Evolutionary conservation across 2,797 vertebrate species (phyloP).

Genomic region (Anableps anableps): DNA sequence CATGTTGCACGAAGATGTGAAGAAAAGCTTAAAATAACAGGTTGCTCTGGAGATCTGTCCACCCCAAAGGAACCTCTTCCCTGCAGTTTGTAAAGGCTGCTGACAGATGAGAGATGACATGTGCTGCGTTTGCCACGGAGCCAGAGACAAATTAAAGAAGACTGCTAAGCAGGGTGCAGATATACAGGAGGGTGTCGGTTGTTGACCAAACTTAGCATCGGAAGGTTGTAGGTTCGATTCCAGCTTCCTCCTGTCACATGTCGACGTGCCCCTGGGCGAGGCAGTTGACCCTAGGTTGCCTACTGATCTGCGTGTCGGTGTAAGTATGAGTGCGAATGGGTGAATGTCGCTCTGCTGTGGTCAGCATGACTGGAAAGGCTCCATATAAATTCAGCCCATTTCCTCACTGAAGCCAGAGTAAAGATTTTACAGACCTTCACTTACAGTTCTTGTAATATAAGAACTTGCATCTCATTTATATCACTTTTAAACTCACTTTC

Average conservation of each 20-base stretch:
- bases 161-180: neutral
- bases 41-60: neutral
- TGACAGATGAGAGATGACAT: neutral
- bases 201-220: neutral
- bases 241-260: too few relatives aligned
- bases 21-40: neutral
- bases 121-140: too few relatives aligned
- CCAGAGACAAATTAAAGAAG: too few relatives aligned
- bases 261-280: too few relatives aligned
- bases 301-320: too few relatives aligned
- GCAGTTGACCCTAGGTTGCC: too few relatives aligned
- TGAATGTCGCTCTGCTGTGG: neutral
- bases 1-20: neutral
- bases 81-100: neutral
- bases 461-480: neutral
- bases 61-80: neutral
- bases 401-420: neutral
- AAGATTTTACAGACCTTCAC: neutral
- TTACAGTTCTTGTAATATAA: neutral
- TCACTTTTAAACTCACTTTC: neutral
- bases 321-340: neutral
- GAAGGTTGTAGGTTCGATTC: too few relatives aligned
- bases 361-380: neutral
- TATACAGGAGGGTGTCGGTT: neutral
- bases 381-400: too few relatives aligned